phyloP scores from a whole-genome alignment of 2,888 invertebrate genomes.

The Glaucopsyche alexis region DNA sequence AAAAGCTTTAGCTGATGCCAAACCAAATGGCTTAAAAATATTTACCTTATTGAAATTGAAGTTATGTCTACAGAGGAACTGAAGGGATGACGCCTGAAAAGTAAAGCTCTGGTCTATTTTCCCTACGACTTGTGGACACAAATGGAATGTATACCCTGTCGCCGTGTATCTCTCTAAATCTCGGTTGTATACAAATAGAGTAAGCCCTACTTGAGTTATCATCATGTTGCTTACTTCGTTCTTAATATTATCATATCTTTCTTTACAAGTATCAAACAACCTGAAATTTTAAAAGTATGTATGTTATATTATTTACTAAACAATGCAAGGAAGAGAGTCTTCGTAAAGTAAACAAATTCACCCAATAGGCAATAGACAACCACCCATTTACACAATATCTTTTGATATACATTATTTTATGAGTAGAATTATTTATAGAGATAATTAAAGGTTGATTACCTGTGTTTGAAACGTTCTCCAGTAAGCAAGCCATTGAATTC shows the following conservation, averaged over 20 bases:
- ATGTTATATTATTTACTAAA: background rate
- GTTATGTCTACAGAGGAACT: constrained; percentile 81
- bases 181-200: constrained; percentile 81
- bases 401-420: background rate
- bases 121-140: constrained; percentile 83
- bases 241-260: constrained; percentile 62
- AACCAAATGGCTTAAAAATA: too few relatives aligned
- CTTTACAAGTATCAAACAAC: constrained; percentile 64
- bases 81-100: constrained; percentile 82
- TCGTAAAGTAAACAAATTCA: background rate
- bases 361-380: background rate
- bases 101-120: constrained; percentile 80
- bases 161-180: constrained; percentile 81
- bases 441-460: constrained; percentile 53
- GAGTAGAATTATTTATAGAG: background rate
- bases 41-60: constrained; percentile 89
- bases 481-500: constrained; percentile 84
- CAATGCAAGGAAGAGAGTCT: background rate
- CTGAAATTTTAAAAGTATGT: constrained; percentile 48
- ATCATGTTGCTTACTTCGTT: constrained; percentile 70
- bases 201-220: constrained; percentile 85
- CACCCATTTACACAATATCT: background rate
- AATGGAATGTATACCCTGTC: constrained; percentile 83
- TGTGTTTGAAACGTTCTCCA: constrained; percentile 69
- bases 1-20: too few relatives aligned